Evolutionary conservation across 2,113 vertebrate genomes (phyloP).

Genomic region (Neotoma lepida): DNA sequence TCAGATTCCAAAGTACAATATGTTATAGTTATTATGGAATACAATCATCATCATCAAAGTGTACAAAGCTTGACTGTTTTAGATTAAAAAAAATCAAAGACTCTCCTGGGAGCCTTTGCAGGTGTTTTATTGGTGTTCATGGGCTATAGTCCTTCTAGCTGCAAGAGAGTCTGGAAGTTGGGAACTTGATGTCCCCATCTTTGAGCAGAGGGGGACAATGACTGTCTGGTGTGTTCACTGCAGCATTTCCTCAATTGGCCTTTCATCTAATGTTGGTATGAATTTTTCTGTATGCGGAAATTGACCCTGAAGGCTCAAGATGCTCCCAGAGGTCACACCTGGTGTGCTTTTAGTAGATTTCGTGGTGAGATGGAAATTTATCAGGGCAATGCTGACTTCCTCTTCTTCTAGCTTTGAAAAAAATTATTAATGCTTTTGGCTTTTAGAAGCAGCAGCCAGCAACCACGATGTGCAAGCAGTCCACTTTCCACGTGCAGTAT

Average conservation of each 20-base stretch:
- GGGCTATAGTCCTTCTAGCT: neutral
- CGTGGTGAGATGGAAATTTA: neutral
- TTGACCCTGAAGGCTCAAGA: neutral
- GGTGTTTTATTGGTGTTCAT: neutral
- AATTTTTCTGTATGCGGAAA: neutral
- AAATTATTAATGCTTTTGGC: neutral
- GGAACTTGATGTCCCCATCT: neutral
- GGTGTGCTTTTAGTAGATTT: neutral
- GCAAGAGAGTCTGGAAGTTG: neutral
- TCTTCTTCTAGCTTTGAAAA: neutral
- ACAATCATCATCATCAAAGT: neutral
- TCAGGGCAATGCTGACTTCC: neutral
- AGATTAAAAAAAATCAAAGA: neutral
- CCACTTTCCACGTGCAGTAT: neutral
- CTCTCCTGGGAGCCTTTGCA: neutral
- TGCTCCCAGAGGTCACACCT: neutral
- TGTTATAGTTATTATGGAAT: neutral
- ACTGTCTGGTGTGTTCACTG: neutral
- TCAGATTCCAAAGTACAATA: neutral
- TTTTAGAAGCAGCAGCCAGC: conserved; percentile 18
- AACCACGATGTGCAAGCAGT: neutral
- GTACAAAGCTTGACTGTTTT: neutral
- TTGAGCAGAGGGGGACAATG: neutral
- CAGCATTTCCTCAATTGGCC: neutral
- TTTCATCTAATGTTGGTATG: neutral